These are phyloP conservation scores for Villa cingulata DNA, from an alignment of 2,888 invertebrate genomes.

Conservation along the genomic window DNA sequence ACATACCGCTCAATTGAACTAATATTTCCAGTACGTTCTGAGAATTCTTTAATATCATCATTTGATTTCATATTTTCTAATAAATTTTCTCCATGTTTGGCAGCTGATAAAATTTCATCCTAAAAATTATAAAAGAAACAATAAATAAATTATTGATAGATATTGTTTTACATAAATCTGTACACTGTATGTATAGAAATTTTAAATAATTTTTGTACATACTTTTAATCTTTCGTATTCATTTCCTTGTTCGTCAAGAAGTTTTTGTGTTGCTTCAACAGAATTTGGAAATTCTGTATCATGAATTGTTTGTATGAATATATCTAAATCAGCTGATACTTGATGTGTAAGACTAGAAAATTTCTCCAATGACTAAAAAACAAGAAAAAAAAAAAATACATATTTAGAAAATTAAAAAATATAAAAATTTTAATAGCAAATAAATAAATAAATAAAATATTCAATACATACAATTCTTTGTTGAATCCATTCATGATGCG, in stretches of 20 bases:
- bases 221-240: constrained; percentile 43
- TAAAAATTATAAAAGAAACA: constrained; percentile 26
- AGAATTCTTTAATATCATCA: constrained; percentile 43
- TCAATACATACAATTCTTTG: constrained; percentile 71
- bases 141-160: no score
- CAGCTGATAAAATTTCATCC: constrained; percentile 75
- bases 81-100: constrained; percentile 77
- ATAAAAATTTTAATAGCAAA: not conserved
- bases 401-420: not conserved
- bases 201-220: not conserved
- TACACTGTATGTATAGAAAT: not conserved
- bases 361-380: constrained; percentile 76
- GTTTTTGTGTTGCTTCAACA: constrained; percentile 74
- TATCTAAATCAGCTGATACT: constrained; percentile 73
- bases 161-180: no score
- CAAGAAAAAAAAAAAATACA: constrained; percentile 10
- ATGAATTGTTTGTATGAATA: constrained; percentile 75
- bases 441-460: not conserved
- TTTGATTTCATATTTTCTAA: constrained; percentile 56
- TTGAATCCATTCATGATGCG: constrained; percentile 92
- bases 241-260: constrained; percentile 69
- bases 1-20: constrained; percentile 78
- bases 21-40: constrained; percentile 69
- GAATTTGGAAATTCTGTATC: constrained; percentile 92
- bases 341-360: constrained; percentile 85